Conservation (phyloP, 2,113 vertebrate species). For the Dasypus novemcinctus region DNA sequence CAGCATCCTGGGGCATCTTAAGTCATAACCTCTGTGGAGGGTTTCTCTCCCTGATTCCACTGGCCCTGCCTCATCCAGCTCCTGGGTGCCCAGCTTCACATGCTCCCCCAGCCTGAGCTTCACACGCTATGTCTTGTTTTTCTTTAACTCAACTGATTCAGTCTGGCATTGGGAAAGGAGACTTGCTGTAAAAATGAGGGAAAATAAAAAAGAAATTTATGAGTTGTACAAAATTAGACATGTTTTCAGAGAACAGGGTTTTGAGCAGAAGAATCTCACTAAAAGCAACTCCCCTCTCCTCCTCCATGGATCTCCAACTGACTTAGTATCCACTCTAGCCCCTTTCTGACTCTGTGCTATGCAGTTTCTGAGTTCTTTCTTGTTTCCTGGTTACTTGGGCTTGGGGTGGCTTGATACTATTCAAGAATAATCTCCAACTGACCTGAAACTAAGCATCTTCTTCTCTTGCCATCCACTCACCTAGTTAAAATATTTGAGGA, state of each 20-base stretch:
- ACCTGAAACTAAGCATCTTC: background rate
- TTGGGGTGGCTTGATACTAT: background rate
- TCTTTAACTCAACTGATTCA: background rate
- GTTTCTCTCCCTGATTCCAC: background rate
- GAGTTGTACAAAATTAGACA: background rate
- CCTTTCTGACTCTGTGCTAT: too few relatives aligned
- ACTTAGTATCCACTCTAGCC: background rate
- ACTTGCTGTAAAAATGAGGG: background rate
- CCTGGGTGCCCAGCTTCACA: too few relatives aligned
- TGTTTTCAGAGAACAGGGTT: background rate
- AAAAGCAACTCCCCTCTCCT: background rate
- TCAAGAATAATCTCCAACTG: background rate
- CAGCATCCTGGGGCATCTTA: background rate
- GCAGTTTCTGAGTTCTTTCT: too few relatives aligned
- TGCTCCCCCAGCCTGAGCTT: background rate
- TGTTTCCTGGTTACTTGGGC: background rate
- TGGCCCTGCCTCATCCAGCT: fast-evolving
- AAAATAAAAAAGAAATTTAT: background rate
- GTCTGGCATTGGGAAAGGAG: background rate
- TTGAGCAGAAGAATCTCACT: background rate
- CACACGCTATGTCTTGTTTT: background rate
- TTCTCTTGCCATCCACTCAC: background rate
- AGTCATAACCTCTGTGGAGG: too few relatives aligned
- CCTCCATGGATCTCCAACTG: background rate
- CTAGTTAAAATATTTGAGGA: background rate